phyloP scores from a whole-genome alignment of 2,888 invertebrate genomes.

The Marasmarcha lunaedactyla region DNA sequence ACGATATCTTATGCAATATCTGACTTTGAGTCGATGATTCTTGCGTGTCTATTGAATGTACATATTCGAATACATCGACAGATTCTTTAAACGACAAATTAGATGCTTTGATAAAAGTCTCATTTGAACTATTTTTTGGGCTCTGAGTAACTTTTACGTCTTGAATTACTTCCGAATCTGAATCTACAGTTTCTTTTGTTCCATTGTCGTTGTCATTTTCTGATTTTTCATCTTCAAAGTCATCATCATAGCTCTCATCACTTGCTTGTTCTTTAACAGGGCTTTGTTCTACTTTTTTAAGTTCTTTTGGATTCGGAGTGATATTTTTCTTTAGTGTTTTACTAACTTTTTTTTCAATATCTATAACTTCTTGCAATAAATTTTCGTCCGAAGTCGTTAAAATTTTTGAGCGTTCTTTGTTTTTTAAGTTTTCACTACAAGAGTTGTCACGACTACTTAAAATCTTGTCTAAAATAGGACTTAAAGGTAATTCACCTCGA shows the following conservation, averaged over 20 bases:
- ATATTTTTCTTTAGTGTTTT: constrained; percentile 34
- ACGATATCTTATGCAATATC: constrained; percentile 31
- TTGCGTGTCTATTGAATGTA: constrained; percentile 49
- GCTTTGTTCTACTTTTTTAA: constrained; percentile 18
- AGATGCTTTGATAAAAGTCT: constrained; percentile 32
- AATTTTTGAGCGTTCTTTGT: constrained; percentile 27
- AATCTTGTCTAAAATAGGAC: constrained; percentile 50
- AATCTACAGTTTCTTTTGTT: constrained; percentile 14
- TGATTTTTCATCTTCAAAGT: constrained; percentile 58
- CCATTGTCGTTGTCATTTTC: constrained; percentile 9
- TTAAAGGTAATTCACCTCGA: constrained; percentile 37
- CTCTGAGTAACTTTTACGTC: too few species aligned
- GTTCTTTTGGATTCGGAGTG: constrained; percentile 18
- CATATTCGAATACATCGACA: constrained; percentile 53
- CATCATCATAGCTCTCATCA: constrained; percentile 50
- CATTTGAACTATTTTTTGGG: constrained; percentile 17
- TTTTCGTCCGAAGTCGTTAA: constrained; percentile 58
- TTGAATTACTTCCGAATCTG: too few species aligned
- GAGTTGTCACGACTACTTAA: constrained; percentile 48
- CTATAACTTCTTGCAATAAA: constrained; percentile 50
- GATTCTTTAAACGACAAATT: constrained; percentile 49
- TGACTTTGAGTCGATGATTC: constrained; percentile 56
- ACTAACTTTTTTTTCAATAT: constrained; percentile 44
- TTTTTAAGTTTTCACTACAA: constrained; percentile 27
- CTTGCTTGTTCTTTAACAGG: constrained; percentile 26